Evolutionary conservation across 2,797 vertebrate species (phyloP).

Genomic region (Columba guinea): DNA sequence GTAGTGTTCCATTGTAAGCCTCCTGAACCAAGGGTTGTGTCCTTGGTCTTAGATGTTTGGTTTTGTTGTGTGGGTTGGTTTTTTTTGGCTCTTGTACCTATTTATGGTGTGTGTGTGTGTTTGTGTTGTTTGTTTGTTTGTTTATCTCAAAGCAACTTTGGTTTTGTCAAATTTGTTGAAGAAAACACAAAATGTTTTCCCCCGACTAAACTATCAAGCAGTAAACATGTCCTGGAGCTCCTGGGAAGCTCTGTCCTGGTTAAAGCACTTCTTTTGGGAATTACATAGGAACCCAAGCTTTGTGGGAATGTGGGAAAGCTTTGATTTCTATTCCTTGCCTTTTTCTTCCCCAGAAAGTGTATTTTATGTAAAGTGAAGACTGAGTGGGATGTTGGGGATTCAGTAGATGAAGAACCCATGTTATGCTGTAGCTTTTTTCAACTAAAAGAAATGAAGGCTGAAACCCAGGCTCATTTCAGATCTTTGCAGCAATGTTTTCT

Average conservation of each 20-base stretch:
- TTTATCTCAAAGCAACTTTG: neutral
- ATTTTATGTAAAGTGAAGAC: neutral
- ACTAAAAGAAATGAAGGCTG: slow-evolving; percentile 14
- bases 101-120: neutral
- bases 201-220: neutral
- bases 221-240: neutral
- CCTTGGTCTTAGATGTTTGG: neutral
- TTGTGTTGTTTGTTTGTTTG: neutral
- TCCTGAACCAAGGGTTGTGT: neutral
- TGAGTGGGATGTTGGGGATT: neutral
- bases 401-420: neutral
- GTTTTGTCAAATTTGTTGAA: neutral
- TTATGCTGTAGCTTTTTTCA: neutral
- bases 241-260: neutral
- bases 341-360: accelerated
- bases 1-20: neutral
- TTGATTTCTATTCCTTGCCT: neutral
- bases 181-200: neutral
- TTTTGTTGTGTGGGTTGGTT: too few relatives aligned
- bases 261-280: neutral
- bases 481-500: slow-evolving; percentile 43
- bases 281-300: neutral
- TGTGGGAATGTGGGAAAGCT: neutral
- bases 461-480: slow-evolving; percentile 29
- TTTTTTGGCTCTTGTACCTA: neutral